Percentiles rank a stretch among this genome's conserved stretches.
Evolutionary conservation across 30 jellyfish, hydroid and myxozoan species (phyloP).

Genomic region (Pseudorhiza aurosa): DNA sequence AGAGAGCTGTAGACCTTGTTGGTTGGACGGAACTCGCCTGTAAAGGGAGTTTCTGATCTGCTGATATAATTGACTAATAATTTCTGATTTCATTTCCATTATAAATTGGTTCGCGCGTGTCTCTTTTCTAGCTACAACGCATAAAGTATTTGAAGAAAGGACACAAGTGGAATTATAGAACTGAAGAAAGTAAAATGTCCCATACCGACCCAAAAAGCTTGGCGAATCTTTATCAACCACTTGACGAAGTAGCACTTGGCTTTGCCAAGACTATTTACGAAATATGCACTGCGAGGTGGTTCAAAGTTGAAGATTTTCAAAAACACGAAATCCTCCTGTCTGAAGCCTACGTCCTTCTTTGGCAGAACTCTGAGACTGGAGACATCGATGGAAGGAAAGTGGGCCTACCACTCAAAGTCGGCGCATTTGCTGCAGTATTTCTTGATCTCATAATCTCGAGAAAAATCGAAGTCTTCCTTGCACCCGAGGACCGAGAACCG

Average conservation of each 20-base stretch:
- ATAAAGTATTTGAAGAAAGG: not conserved
- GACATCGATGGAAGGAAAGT: constrained; percentile 92
- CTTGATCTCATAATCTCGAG: constrained; percentile 83
- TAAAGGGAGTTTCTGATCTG: too few relatives aligned
- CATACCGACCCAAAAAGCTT: constrained; percentile 95
- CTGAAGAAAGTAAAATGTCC: constrained; percentile 22
- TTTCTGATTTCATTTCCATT: too few relatives aligned
- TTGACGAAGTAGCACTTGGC: constrained; percentile 93
- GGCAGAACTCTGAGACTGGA: constrained; percentile 99
- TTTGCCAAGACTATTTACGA: constrained; percentile 75
- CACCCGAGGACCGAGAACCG: constrained; percentile 83
- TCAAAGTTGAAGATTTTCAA: constrained; percentile 63
- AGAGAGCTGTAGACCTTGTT: too few relatives aligned
- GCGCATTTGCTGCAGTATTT: constrained; percentile 96
- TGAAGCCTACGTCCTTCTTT: constrained; percentile 92
- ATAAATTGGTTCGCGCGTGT: too few relatives aligned
- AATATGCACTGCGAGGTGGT: constrained; percentile 67
- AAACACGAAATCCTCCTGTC: constrained; percentile 81
- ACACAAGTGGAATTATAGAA: not conserved
- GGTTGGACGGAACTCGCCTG: too few relatives aligned
- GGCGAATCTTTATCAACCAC: constrained; percentile 95
- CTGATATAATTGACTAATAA: too few relatives aligned
- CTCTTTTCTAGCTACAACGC: too few relatives aligned
- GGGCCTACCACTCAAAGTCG: constrained; percentile 94
- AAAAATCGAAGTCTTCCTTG: constrained; percentile 66